Evolutionary conservation across 2,797 vertebrate species (phyloP), one percentile per base, ranked within the genome.

Genomic region (Sus cebifrons): DNA sequence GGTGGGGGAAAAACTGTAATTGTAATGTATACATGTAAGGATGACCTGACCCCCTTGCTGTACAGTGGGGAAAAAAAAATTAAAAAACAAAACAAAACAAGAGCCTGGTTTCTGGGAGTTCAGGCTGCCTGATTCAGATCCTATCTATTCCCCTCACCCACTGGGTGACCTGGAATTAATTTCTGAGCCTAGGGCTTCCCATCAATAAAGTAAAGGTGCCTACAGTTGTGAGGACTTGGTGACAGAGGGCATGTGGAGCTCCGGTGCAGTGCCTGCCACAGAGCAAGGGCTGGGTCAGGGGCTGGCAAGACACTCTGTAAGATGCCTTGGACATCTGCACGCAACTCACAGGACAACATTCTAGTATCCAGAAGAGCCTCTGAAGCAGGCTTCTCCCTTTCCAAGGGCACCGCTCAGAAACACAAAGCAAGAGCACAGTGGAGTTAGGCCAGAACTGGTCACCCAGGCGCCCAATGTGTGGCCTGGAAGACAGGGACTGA

Each of bases 171-270:
- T 40, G 7, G 27, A 75, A 44, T 56, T 54, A 68, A 64, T 58
- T 79, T 67, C 85, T 15, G 52, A 90, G 15, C 21, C 62, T 7
- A 17, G 20, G 8, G 52, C 49, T 89, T 32, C 67, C 54, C 20
- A 4, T 75, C 77, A 62, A 36, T 25, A 68, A 88, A 71, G 3
- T 54, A 25, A 75, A 82, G 18, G 60, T 10, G 20, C 7, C 29
- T 1, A 13, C 5, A 20, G 4, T 15, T 20, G 18, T 65, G 32
- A 67, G 64, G 40, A 56, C 23, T 56, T 70, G 12, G 7, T 6
- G 29, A 58, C 21, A 20, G 9, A 14, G 4, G 2, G 62, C 14
- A 9, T 3, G 0, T 0, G n/a, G 36, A 17, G 32, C 4, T 73
- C 71, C 15, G 75, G 78, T 2, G 3, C 20, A 29, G 6, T 12